Conservation (phyloP, 1,140 invertebrate genomes). For the Drosophila pruinosa region DNA sequence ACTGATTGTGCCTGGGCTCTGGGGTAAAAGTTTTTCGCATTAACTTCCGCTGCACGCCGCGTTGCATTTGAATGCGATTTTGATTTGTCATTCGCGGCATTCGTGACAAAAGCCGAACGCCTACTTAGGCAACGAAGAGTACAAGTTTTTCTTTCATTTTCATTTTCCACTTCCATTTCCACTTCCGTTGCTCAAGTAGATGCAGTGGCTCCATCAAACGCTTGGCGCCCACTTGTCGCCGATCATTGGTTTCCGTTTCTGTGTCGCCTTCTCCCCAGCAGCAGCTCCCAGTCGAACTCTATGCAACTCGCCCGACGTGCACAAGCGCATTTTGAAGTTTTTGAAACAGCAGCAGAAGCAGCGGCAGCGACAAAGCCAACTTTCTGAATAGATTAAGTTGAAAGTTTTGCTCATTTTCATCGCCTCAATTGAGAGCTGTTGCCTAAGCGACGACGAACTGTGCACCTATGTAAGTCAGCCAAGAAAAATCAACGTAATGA, state of each 20-base stretch:
- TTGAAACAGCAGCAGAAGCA: constrained; percentile 54
- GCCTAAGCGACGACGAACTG: constrained; percentile 31
- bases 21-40: constrained; percentile 78
- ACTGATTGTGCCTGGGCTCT: constrained; percentile 69
- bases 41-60: constrained; percentile 78
- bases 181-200: constrained; percentile 36
- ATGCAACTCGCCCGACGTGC: constrained; percentile 64
- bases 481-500: constrained; percentile 72
- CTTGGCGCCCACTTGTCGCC: constrained; percentile 69
- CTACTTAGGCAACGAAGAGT: constrained; percentile 44
- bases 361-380: constrained; percentile 49
- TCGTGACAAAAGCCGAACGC: constrained; percentile 73
- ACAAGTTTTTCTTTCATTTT: constrained; percentile 54
- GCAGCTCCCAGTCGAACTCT: constrained; percentile 1
- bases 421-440: constrained; percentile 57
- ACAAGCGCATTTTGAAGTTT: constrained; percentile 80
- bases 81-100: constrained; percentile 78
- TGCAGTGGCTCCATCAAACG: constrained; percentile 11
- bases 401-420: constrained; percentile 81
- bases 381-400: constrained; percentile 80
- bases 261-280: constrained; percentile 30
- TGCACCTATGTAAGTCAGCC: constrained; percentile 14
- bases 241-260: constrained; percentile 78
- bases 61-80: constrained; percentile 79
- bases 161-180: constrained; percentile 14